phyloP scores from a whole-genome alignment of 2,797 vertebrate genomes.

The Pangasius sanitwongsei region DNA sequence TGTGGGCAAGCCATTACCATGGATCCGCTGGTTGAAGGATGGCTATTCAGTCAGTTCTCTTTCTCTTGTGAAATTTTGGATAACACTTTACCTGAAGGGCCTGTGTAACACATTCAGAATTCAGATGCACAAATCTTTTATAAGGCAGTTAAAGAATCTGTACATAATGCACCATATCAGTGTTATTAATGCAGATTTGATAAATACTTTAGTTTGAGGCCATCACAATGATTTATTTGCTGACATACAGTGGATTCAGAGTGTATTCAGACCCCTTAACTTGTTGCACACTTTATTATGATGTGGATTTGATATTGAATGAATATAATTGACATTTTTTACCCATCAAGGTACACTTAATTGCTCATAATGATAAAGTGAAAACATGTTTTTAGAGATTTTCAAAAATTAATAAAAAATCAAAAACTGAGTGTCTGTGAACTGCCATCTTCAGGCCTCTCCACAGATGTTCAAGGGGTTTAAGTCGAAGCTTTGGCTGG shows the following conservation, averaged over 20 bases:
- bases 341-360: background rate
- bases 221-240: background rate
- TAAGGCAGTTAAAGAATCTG: background rate
- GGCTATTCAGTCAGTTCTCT: slow-evolving; percentile 81
- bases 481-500: too few species aligned
- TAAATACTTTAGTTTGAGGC: background rate
- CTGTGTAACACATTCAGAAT: background rate
- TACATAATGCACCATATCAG: too few species aligned
- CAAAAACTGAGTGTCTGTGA: background rate
- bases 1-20: slow-evolving; percentile 89
- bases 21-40: slow-evolving; percentile 95
- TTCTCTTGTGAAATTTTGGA: slow-evolving; percentile 1
- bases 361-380: background rate
- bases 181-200: background rate
- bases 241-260: background rate
- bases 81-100: background rate
- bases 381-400: too few species aligned
- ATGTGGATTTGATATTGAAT: too few species aligned
- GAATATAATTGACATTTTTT: too few species aligned
- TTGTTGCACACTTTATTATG: too few species aligned
- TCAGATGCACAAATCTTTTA: background rate
- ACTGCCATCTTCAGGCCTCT: too few species aligned
- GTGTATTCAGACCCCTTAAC: too few species aligned
- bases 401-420: too few species aligned
- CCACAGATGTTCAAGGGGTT: too few species aligned